phyloP scores from a whole-genome alignment of 2,797 vertebrate species.

The Anguilla marmorata region DNA sequence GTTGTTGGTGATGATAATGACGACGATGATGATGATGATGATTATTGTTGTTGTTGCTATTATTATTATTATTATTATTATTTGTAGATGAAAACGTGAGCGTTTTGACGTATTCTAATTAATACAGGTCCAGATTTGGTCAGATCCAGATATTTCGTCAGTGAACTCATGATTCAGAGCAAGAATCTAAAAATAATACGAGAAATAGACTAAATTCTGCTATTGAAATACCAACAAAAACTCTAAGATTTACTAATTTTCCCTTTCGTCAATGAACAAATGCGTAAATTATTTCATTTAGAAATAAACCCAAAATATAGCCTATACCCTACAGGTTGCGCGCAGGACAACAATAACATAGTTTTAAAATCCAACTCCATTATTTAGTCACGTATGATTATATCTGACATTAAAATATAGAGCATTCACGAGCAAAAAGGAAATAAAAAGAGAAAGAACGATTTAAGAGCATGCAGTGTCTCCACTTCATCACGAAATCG shows the following conservation, averaged over 20 bases:
- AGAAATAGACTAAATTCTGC: not conserved
- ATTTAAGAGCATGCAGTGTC: not conserved
- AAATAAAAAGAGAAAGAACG: not conserved
- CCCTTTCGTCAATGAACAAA: not conserved
- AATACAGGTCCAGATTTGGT: not conserved
- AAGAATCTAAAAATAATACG: not conserved
- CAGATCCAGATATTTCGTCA: not conserved
- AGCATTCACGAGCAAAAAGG: not conserved
- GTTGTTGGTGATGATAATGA: too few species aligned
- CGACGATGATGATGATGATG: not conserved
- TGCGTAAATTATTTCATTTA: not conserved
- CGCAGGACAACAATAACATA: not conserved
- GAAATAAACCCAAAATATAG: not conserved
- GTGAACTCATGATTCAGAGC: not conserved
- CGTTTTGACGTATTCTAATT: not conserved
- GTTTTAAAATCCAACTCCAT: not conserved
- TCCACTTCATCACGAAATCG: not conserved
- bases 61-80: not conserved
- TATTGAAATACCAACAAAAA: not conserved
- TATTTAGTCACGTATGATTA: not conserved
- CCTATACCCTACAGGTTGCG: not conserved
- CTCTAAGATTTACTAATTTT: not conserved
- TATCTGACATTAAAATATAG: not conserved
- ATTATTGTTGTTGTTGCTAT: conserved; percentile 18
- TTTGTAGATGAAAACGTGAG: not conserved